Evolutionary conservation across 2,797 vertebrate genomes (phyloP).

Genomic region (Pelochelys cantorii): DNA sequence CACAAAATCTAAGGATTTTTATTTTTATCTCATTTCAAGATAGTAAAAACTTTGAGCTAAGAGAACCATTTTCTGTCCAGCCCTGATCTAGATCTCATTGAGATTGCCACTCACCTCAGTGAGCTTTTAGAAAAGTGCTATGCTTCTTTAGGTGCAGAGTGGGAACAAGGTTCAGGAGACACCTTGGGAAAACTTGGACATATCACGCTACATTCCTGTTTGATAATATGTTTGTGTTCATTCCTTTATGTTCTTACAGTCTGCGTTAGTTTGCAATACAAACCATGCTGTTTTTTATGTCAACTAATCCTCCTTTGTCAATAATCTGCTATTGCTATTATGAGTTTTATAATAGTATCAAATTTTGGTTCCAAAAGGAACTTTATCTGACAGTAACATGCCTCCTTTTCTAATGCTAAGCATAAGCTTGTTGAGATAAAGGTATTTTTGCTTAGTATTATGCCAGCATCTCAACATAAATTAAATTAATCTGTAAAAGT

Average conservation of each 20-base stretch:
- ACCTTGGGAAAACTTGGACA: fast-evolving
- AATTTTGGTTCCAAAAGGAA: not conserved
- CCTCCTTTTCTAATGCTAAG: not conserved
- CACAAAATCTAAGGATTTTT: not conserved
- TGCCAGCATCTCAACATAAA: not conserved
- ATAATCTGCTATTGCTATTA: not conserved
- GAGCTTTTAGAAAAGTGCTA: not conserved
- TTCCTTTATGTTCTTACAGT: not conserved
- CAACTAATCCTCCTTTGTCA: not conserved
- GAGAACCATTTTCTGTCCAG: not conserved
- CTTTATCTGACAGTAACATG: not conserved
- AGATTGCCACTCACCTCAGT: not conserved
- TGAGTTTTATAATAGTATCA: not conserved
- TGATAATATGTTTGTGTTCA: not conserved
- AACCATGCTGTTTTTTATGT: not conserved
- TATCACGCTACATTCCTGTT: fast-evolving
- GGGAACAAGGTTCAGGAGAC: not conserved
- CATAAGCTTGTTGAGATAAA: not conserved
- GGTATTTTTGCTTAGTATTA: not conserved
- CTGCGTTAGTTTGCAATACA: not conserved
- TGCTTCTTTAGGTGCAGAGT: not conserved
- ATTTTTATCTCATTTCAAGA: not conserved
- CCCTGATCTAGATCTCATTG: not conserved
- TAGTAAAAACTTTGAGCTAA: not conserved
- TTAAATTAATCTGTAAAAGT: not conserved